Base-by-base conservation (phyloP, 1,140 invertebrate species). In the Anastrepha obliqua region DNA sequence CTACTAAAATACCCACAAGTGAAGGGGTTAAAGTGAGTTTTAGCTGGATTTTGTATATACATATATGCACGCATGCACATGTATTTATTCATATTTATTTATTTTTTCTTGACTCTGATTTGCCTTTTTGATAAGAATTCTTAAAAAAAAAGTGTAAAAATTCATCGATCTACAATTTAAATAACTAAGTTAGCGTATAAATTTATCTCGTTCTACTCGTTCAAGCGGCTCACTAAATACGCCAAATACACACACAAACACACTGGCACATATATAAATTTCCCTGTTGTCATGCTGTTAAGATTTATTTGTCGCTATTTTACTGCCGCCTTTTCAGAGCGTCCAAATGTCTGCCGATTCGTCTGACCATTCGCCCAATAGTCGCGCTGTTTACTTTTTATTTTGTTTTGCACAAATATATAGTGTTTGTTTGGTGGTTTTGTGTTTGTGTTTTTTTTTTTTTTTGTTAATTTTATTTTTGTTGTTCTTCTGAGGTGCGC, bases 341-440 rank as follows among this genome's bases (percentile, higher is more conserved):
- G 87, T 78, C 88, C 88, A 78, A 88, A 86, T 67, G 29, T 88
- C 88, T 64, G 64, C 78, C 87, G 78, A 55, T 89, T 9, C 7
- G 87, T 89, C 65, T 42, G n/a, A 86, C 87, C 13, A 59, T 88
- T 58, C 47, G 51, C 86, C 86, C 47, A 47, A 78, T 87, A 51
- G 87, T 86, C 64, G 55, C 17, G 17, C 29, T 7, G 65, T 74
- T 59, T 74, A 20, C 59, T 67, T 65, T 44, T 60, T 3, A 39
- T 58, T 39, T 67, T 51, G 3, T 65, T 42, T 47, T 47, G 39
- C 13, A 65, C 1, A 17, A 17, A 47, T 42, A 74, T 44, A 44
- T 44, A 74, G 11, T 47, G 11, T 3, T 74, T 6, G 64, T 39
- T 29, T 65, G 5, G 6, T 20, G 1, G 0, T 47, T 74, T 47